These are phyloP conservation scores for Argyra leucocephala DNA, from an alignment of 2,888 invertebrate genomes.

Conservation along the genomic window DNA sequence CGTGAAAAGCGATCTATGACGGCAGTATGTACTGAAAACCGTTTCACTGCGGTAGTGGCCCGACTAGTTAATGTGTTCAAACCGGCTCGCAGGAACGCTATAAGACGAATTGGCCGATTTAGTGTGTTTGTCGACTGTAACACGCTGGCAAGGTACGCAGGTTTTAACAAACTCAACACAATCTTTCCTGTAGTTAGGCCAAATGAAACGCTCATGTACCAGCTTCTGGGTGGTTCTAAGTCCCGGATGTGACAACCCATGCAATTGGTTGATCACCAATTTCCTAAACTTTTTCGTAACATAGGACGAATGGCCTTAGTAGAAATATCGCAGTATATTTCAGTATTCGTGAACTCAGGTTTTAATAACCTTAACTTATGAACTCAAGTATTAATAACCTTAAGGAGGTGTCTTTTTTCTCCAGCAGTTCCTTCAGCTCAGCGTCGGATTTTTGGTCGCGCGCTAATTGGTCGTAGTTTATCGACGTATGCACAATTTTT, in stretches of 20 bases:
- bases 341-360: too few relatives aligned
- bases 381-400: too few relatives aligned
- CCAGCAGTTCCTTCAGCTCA: background rate
- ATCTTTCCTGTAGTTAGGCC: constrained; percentile 7
- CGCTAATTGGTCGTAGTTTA: background rate
- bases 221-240: background rate
- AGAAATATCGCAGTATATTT: background rate
- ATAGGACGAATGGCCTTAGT: constrained; percentile 10
- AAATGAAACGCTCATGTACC: constrained; percentile 10
- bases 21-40: background rate
- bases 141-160: background rate
- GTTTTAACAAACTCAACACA: background rate
- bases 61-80: background rate
- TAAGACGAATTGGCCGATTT: too few relatives aligned
- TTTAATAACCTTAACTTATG: too few relatives aligned
- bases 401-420: too few relatives aligned
- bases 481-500: background rate
- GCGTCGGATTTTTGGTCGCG: background rate
- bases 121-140: constrained; percentile 8
- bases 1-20: background rate
- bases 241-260: constrained; percentile 13
- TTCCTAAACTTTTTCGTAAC: constrained; percentile 7
- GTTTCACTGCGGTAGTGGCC: background rate
- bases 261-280: constrained; percentile 4
- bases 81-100: background rate